phyloP scores from a whole-genome alignment of 2,797 vertebrate genomes.

The Pygocentrus nattereri region DNA sequence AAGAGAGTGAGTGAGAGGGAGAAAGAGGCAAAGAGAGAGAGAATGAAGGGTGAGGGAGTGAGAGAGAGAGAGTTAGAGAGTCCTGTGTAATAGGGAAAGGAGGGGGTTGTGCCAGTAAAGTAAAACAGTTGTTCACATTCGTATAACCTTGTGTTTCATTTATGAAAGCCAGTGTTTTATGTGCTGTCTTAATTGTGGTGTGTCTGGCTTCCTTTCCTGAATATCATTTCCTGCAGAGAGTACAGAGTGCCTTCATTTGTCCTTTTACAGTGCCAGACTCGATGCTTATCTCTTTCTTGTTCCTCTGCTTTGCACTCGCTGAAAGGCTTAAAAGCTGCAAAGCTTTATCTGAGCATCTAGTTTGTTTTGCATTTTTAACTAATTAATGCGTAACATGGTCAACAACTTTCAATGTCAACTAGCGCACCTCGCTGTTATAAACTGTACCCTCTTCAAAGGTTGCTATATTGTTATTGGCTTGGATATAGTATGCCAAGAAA shows the following conservation, averaged over 20 bases:
- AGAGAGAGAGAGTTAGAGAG: slow-evolving; percentile 21
- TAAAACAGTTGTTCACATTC: slow-evolving; percentile 54
- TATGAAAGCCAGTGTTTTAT: slow-evolving; percentile 55
- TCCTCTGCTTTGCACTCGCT: neutral
- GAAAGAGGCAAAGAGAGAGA: slow-evolving; percentile 44
- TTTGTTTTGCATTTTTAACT: slow-evolving; percentile 3
- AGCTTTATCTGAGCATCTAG: slow-evolving; percentile 1
- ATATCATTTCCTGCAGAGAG: slow-evolving; percentile 53
- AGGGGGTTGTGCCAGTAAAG: slow-evolving; percentile 41
- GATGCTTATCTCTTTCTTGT: slow-evolving; percentile 46
- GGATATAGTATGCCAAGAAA: neutral
- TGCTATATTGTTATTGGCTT: neutral
- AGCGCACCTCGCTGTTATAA: neutral
- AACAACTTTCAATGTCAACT: slow-evolving; percentile 13
- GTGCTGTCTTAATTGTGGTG: slow-evolving; percentile 54
- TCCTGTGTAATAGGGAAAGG: slow-evolving; percentile 52
- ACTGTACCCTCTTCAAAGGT: neutral
- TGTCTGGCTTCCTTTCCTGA: slow-evolving; percentile 52
- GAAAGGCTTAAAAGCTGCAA: slow-evolving; percentile 6
- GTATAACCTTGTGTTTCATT: slow-evolving; percentile 57
- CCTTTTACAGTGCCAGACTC: slow-evolving; percentile 44
- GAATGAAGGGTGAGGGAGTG: slow-evolving; percentile 6
- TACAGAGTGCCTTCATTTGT: slow-evolving; percentile 47
- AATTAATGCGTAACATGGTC: neutral
- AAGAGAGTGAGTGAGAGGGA: slow-evolving; percentile 11